Base-by-base conservation (phyloP, 2,888 invertebrate species). In the Lepidochrysops patricia region DNA sequence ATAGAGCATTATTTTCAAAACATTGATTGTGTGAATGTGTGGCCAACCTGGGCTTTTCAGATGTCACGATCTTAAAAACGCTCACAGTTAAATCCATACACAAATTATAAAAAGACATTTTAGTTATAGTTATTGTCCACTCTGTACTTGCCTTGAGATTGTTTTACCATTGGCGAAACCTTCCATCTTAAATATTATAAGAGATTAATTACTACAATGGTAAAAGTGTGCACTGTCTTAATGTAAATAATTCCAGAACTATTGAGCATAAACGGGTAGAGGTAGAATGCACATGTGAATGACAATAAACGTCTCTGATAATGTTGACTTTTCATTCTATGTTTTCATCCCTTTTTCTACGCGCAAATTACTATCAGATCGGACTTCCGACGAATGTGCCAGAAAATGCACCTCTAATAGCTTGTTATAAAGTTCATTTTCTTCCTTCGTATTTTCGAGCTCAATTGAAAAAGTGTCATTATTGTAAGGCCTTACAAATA, bases 281-380 rank as follows among this genome's bases (percentile, higher is more conserved):
- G 68, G 70, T 69, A 64, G 68, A 75, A 74, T 79, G 86, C 87
- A 87, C 85, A 82, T 78, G 87, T 88, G 88, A 82, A 86, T 84
- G 88, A 88, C 88, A 88, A 88, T 88, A 88, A 88, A 80, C 77
- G 75, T 77, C 77, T 85, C 78, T 76, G 70, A 75, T 77, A 74
- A 67, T 64, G 66, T 62, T 43, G 50, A 27, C 60, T 62, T 67
- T 68, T 68, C 7, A 12, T 19, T 23, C n/a, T n/a, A n/a, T n/a
- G n/a, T n/a, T n/a, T n/a, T n/a, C n/a, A n/a, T n/a, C n/a, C n/a
- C n/a, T n/a, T n/a, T n/a, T n/a, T n/a, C n/a, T n/a, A n/a, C n/a
- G n/a, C n/a, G n/a, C n/a, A n/a, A n/a, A n/a, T n/a, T n/a, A n/a
- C n/a, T n/a, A n/a, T n/a, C n/a, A n/a, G n/a, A n/a, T n/a, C n/a